These are phyloP conservation scores for Limnephilus marmoratus DNA, from an alignment of 2,888 invertebrate genomes.

Conservation along the genomic window DNA sequence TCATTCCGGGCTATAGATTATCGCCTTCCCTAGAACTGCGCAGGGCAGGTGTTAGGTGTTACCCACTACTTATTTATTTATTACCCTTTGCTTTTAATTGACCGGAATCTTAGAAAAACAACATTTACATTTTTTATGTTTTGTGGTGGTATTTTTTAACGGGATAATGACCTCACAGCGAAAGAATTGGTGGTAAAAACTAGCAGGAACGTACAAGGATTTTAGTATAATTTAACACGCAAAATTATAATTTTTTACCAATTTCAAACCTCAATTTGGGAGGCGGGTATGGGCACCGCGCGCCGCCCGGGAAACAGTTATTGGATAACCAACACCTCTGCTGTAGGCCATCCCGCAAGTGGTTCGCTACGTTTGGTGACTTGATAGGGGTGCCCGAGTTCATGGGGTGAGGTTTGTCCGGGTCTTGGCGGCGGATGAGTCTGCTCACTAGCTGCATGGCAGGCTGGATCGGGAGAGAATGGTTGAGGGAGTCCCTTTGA, in stretches of 20 bases:
- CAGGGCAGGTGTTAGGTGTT: constrained; percentile 8
- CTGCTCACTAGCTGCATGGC: too few relatives aligned
- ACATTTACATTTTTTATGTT: constrained; percentile 10
- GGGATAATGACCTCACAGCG: background rate
- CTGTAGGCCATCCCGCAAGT: too few relatives aligned
- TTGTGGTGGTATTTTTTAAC: background rate
- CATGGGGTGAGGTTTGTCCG: too few relatives aligned
- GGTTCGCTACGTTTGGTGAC: too few relatives aligned
- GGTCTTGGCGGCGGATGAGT: too few relatives aligned
- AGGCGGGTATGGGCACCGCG: too few relatives aligned
- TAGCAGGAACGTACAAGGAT: background rate
- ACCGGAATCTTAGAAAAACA: constrained; percentile 22
- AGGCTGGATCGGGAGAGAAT: too few relatives aligned
- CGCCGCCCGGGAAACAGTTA: too few relatives aligned
- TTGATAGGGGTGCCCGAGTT: too few relatives aligned
- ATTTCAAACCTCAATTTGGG: too few relatives aligned
- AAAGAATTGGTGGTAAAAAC: background rate
- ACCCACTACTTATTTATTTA: background rate
- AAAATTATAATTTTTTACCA: background rate
- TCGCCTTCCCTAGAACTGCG: constrained; percentile 16
- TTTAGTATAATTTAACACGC: background rate
- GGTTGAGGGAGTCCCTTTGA: too few relatives aligned
- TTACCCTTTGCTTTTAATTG: background rate
- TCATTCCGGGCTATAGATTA: constrained; percentile 26
- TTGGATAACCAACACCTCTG: too few relatives aligned